These are phyloP conservation scores for Melanotaenia pygmaea DNA, from an alignment of 2,797 vertebrate species.

Conservation along the genomic window DNA sequence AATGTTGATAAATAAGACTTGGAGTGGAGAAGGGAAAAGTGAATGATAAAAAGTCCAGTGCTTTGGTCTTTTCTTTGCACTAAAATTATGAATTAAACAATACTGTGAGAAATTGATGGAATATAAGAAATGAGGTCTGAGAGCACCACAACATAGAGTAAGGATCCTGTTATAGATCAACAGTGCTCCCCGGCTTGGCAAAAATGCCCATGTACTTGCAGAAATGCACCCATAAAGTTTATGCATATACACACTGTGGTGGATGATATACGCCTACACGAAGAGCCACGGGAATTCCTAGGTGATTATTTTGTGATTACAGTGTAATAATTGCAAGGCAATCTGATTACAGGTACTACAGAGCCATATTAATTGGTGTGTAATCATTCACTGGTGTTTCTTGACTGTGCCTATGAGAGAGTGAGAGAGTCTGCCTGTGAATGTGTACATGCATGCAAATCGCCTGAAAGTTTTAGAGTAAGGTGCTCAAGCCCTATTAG, in stretches of 20 bases:
- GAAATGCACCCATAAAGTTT: not conserved
- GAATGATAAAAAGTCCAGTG: not conserved
- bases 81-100: conserved; percentile 14
- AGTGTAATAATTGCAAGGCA: conserved; percentile 65
- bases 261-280: conserved; percentile 13
- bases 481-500: conserved; percentile 10
- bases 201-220: not conserved
- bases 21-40: conserved; percentile 1
- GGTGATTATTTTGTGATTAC: conserved; percentile 68
- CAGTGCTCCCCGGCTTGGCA: not conserved
- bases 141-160: conserved; percentile 1
- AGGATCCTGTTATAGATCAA: conserved; percentile 29
- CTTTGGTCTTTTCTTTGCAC: not conserved
- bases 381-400: conserved; percentile 56
- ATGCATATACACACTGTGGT: not conserved
- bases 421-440: not conserved
- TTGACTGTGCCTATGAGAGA: conserved; percentile 20
- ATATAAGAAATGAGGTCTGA: not conserved
- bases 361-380: conserved; percentile 63
- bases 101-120: conserved; percentile 5
- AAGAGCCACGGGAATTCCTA: conserved; percentile 54
- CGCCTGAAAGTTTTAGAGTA: conserved; percentile 11
- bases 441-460: conserved; percentile 33
- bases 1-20: not conserved
- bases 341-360: conserved; percentile 64